Evolutionary conservation across 2,888 invertebrate species (phyloP).

Genomic region (Hypercompe scribonia): DNA sequence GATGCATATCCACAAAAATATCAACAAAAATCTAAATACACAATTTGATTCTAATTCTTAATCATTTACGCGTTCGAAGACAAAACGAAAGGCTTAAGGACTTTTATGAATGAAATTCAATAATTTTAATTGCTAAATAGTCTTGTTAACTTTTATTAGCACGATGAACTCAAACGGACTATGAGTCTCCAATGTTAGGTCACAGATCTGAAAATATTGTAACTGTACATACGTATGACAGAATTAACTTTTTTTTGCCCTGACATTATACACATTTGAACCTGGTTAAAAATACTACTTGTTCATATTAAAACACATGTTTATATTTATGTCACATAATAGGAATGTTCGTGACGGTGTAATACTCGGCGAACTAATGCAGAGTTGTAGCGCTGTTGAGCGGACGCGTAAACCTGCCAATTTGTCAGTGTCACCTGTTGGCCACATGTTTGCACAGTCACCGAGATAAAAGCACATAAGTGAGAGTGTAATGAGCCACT

Average conservation of each 20-base stretch:
- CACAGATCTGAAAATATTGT: background rate
- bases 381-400: constrained; percentile 36
- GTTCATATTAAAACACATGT: background rate
- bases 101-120: background rate
- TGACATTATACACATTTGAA: background rate
- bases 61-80: background rate
- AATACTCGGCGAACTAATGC: constrained; percentile 25
- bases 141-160: background rate
- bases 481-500: constrained; percentile 44
- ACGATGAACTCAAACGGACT: background rate
- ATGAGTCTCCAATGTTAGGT: background rate
- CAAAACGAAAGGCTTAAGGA: background rate
- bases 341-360: constrained; percentile 21
- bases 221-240: background rate
- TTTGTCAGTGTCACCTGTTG: constrained; percentile 59
- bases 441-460: constrained; percentile 47
- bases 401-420: constrained; percentile 58
- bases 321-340: background rate
- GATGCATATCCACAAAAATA: background rate
- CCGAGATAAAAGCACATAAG: constrained; percentile 28
- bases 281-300: background rate
- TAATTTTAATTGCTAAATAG: background rate
- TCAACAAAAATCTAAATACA: background rate
- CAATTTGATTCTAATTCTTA: too few species aligned
- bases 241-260: too few species aligned